Base-by-base conservation (phyloP, 2,797 vertebrate genomes). In the Poliocrania exsul region DNA sequence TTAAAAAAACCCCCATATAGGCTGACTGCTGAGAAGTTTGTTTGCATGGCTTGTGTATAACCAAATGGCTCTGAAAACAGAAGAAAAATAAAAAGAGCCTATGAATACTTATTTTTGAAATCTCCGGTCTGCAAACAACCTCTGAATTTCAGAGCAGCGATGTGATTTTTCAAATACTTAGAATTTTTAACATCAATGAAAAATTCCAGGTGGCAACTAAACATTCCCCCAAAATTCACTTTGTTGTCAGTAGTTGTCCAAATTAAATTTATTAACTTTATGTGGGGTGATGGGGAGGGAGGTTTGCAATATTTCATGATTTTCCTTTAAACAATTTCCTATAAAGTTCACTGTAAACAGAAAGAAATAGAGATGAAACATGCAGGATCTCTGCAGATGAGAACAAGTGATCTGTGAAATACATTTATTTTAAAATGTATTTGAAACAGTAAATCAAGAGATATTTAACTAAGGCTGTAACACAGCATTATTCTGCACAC, bases 231-330 rank as follows among this genome's bases (percentile, higher is more conserved):
- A 31, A 88, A 80, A 85, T 61, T 46, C 1, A 49, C 58, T 81
- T 50, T 58, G 5, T 47, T 71, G 37, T 80, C 65, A 79, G 40
- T 2, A 53, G 29, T n/a, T 81, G 42, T 57, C 46, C n/a, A 42
- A 60, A 74, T 23, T 80, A 33, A 54, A 29, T 58, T 16, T 21
- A 69, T 50, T 69, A 49, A 73, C n/a, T 86, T 89, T 42, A 77
- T 44, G 26, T 5, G 14, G 29, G 3, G 21, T 29, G 11, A 51
- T 1, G 0, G 4, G 11, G 28, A 83, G 23, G 35, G 12, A 61
- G 8, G 20, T 54, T 29, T 75, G 29, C 58, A 69, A 2, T 78
- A 54, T 31, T 64, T 79, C 25, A 46, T 11, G 3, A 20, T 46
- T 69, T 71, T 28, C 28, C 31, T 83, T 70, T 77, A 54, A 86